Percentiles rank a stretch among this genome's conserved stretches.
Conservation (phyloP, 2,797 vertebrate genomes). For the Halcyon chelicuti region DNA sequence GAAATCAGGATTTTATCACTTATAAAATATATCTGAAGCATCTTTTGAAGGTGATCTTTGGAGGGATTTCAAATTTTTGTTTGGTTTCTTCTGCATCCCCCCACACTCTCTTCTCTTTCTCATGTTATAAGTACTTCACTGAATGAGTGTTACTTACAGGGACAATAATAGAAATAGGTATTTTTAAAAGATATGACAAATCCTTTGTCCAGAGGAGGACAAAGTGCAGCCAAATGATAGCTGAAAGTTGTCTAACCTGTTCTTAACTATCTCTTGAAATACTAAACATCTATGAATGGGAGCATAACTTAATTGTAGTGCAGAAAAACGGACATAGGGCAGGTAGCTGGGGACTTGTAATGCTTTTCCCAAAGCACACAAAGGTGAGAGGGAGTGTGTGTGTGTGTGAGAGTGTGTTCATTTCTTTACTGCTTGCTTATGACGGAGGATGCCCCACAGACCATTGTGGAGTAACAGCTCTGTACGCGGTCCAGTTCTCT, state of each 20-base stretch:
- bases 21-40: not conserved
- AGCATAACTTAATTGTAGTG: not conserved
- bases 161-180: not conserved
- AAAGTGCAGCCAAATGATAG: not conserved
- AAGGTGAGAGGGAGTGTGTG: not conserved
- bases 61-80: not conserved
- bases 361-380: not conserved
- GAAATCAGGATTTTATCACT: not conserved
- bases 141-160: not conserved
- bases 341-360: not conserved
- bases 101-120: not conserved
- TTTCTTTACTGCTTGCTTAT: not conserved
- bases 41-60: not conserved
- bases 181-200: not conserved
- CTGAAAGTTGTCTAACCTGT: not conserved
- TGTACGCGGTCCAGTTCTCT: not conserved
- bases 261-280: not conserved
- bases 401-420: too few relatives aligned
- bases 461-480: not conserved
- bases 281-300: not conserved
- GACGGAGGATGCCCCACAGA: not conserved
- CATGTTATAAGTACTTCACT: not conserved
- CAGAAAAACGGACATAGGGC: not conserved
- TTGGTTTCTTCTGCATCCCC: not conserved
- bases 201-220: not conserved